phyloP scores from a whole-genome alignment of 2,888 invertebrate genomes.

The Ceraclea dissimilis region DNA sequence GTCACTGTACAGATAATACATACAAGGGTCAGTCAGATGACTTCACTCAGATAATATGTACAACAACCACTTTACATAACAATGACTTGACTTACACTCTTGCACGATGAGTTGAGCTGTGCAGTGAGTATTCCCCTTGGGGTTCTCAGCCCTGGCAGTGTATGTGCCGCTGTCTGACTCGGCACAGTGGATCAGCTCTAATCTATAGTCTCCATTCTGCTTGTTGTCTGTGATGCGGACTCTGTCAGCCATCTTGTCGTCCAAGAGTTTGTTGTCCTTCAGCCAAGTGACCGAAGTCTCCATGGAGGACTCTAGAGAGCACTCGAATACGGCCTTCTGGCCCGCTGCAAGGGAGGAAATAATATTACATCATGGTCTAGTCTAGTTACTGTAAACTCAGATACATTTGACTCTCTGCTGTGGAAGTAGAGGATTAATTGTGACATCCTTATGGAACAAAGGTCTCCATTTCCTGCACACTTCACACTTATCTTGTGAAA shows the following conservation, averaged over 20 bases:
- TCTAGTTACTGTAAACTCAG: neutral
- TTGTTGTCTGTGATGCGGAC: constrained; percentile 54
- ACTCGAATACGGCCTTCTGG: constrained; percentile 74
- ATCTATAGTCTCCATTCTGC: constrained; percentile 54
- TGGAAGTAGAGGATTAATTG: too few species aligned
- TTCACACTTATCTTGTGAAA: too few species aligned
- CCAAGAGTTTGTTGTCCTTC: constrained; percentile 78
- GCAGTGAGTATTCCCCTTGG: constrained; percentile 71
- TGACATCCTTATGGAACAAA: too few species aligned
- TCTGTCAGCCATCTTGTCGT: constrained; percentile 67
- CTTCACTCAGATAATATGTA: neutral
- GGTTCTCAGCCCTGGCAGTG: constrained; percentile 79
- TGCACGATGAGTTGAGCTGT: constrained; percentile 83
- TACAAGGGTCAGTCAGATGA: neutral
- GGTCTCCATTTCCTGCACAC: too few species aligned
- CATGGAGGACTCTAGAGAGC: constrained; percentile 58
- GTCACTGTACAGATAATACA: constrained; percentile 46
- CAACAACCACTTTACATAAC: neutral
- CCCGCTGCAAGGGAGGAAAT: constrained; percentile 55
- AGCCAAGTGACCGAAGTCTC: constrained; percentile 69
- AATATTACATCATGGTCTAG: neutral
- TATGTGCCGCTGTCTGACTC: constrained; percentile 83
- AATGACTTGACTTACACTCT: constrained; percentile 72
- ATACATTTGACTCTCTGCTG: neutral
- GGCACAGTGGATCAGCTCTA: constrained; percentile 68